A percentile compares a stretch with the other conserved stretches of the same genome.
Conservation (phyloP, 2,797 vertebrate species). For the Pelobates cultripes region DNA sequence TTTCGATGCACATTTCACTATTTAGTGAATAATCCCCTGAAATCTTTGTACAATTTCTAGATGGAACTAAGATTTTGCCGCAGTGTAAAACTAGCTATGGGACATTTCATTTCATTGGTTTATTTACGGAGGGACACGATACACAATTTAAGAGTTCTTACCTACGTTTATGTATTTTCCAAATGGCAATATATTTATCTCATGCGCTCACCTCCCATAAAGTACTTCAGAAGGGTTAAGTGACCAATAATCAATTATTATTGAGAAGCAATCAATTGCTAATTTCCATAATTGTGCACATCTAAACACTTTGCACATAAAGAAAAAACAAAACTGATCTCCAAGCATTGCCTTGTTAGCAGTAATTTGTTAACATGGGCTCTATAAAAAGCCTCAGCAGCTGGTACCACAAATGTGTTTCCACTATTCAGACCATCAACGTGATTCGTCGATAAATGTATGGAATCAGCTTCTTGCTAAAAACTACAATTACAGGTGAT, state of each 20-base stretch:
- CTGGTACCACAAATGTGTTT: constrained; percentile 91
- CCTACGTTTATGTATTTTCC: constrained; percentile 64
- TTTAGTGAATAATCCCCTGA: too few relatives aligned
- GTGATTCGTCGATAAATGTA: constrained; percentile 97
- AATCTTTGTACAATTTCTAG: too few relatives aligned
- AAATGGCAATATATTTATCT: constrained; percentile 72
- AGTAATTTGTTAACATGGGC: constrained; percentile 86
- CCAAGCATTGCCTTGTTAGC: constrained; percentile 83
- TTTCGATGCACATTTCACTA: too few relatives aligned
- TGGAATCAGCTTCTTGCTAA: constrained; percentile 98
- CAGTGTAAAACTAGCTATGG: too few relatives aligned
- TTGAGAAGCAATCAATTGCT: constrained; percentile 89
- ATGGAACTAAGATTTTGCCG: too few relatives aligned
- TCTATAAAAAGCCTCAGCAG: constrained; percentile 95
- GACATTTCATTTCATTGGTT: too few relatives aligned
- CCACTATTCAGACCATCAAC: constrained; percentile 86
- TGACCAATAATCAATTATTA: constrained; percentile 87
- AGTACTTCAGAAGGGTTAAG: constrained; percentile 74
- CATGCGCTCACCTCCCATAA: constrained; percentile 74
- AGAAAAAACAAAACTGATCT: constrained; percentile 89
- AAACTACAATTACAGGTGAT: constrained; percentile 99
- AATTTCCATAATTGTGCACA: constrained; percentile 95
- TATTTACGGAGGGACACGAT: constrained; percentile 28
- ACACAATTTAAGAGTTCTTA: constrained; percentile 75
- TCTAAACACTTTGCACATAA: constrained; percentile 89